These are phyloP conservation scores for Protonibea diacanthus DNA, from an alignment of 2,797 vertebrate genomes.

Conservation along the genomic window DNA sequence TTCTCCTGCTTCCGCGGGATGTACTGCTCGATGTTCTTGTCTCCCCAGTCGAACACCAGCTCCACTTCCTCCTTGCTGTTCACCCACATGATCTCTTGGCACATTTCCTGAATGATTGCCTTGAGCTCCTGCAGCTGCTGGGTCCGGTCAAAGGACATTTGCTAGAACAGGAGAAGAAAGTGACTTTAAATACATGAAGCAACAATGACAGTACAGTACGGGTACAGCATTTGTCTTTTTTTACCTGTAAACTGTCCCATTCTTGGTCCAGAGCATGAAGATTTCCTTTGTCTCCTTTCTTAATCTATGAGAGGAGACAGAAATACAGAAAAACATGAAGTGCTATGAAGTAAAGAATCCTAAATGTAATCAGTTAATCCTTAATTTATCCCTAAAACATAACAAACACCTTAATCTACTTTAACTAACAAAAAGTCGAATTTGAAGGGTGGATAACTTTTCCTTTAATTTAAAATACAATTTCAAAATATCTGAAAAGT, in stretches of 20 bases:
- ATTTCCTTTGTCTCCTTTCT: constrained; percentile 85
- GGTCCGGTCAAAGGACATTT: constrained; percentile 87
- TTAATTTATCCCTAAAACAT: background rate
- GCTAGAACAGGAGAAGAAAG: constrained; percentile 74
- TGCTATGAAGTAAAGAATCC: background rate
- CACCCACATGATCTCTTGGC: constrained; percentile 97
- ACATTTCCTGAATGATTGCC: constrained; percentile 91
- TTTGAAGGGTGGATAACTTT: background rate
- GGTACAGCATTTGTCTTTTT: constrained; percentile 10
- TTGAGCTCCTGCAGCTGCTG: constrained; percentile 91
- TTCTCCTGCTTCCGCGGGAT: constrained; percentile 94
- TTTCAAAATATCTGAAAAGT: background rate
- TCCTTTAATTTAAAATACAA: no score
- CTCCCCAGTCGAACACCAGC: constrained; percentile 96
- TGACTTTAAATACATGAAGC: background rate
- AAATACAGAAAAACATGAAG: background rate
- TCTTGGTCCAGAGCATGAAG: constrained; percentile 92
- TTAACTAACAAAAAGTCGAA: background rate
- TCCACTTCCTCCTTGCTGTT: constrained; percentile 97
- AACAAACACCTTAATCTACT: background rate
- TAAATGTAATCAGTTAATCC: background rate
- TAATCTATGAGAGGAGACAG: constrained; percentile 54
- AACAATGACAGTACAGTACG: background rate
- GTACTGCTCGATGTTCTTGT: constrained; percentile 89
- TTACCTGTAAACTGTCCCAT: constrained; percentile 93